Percentiles rank a stretch among this genome's conserved stretches.
phyloP scores from a whole-genome alignment of 2,888 invertebrate species.

The Cephalotes varians region DNA sequence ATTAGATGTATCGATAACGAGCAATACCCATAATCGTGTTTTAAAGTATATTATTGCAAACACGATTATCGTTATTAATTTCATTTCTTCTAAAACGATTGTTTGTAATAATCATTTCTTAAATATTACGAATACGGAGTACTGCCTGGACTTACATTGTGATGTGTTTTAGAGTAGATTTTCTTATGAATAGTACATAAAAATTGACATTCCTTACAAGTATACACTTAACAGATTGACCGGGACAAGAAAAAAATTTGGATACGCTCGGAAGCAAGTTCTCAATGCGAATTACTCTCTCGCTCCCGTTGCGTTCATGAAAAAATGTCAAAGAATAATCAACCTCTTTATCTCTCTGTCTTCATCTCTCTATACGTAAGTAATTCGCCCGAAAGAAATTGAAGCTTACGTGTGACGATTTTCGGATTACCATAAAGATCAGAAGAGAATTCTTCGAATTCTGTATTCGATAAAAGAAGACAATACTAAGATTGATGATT shows the following conservation, averaged over 20 bases:
- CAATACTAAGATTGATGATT: slow-evolving; percentile 2
- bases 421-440: slow-evolving; percentile 12
- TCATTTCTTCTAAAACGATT: background rate
- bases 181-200: background rate
- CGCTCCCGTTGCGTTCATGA: slow-evolving; percentile 12
- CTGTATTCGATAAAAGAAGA: background rate
- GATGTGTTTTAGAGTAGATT: too few species aligned
- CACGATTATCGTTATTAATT: background rate
- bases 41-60: slow-evolving; percentile 19
- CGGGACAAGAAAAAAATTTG: background rate
- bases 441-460: background rate
- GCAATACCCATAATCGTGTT: background rate
- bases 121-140: background rate
- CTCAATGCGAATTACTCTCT: background rate
- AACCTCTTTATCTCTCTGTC: slow-evolving; percentile 24
- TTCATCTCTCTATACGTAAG: background rate
- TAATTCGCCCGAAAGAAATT: slow-evolving; percentile 35
- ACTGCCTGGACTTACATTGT: background rate
- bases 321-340: slow-evolving; percentile 49
- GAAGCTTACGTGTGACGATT: background rate
- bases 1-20: slow-evolving; percentile 42
- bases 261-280: slow-evolving; percentile 41
- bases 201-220: background rate
- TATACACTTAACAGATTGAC: background rate
- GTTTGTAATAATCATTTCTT: slow-evolving; percentile 10